Conservation (phyloP, 2,888 invertebrate species). For the Drosophila incognita region DNA sequence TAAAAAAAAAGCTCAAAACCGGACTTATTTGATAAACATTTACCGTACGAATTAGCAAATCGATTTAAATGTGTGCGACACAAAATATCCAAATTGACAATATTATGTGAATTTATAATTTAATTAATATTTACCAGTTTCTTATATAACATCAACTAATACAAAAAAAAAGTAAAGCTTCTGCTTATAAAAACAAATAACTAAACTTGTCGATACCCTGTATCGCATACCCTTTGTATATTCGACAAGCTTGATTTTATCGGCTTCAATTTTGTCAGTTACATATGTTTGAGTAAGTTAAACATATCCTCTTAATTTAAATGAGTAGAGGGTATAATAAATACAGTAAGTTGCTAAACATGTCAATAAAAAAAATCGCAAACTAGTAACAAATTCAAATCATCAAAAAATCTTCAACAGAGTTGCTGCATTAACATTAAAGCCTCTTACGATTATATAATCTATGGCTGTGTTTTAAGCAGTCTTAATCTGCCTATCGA, state of each 20-base stretch:
- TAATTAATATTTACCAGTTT: constrained; percentile 1
- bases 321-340: not conserved
- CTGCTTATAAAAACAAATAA: constrained; percentile 1
- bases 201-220: constrained; percentile 1
- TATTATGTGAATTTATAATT: constrained; percentile 38
- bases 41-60: constrained; percentile 33
- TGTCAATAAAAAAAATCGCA: constrained; percentile 12
- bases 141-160: constrained; percentile 8
- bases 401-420: not conserved
- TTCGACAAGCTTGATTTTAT: not conserved
- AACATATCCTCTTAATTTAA: not conserved
- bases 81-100: constrained; percentile 16
- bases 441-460: not conserved
- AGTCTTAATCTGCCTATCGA: not conserved
- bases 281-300: not conserved
- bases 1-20: constrained; percentile 2
- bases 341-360: constrained; percentile 6
- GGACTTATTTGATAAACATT: constrained; percentile 11
- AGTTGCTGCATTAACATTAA: constrained; percentile 13
- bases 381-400: constrained; percentile 17
- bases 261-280: not conserved
- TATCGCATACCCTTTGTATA: no score
- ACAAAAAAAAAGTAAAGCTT: constrained; percentile 6
- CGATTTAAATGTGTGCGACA: constrained; percentile 41
- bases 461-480: constrained; percentile 4